Evolutionary conservation across 1,140 invertebrate genomes (phyloP), one percentile per base, ranked within the genome.

Genomic region (Drosophila busckii): DNA sequence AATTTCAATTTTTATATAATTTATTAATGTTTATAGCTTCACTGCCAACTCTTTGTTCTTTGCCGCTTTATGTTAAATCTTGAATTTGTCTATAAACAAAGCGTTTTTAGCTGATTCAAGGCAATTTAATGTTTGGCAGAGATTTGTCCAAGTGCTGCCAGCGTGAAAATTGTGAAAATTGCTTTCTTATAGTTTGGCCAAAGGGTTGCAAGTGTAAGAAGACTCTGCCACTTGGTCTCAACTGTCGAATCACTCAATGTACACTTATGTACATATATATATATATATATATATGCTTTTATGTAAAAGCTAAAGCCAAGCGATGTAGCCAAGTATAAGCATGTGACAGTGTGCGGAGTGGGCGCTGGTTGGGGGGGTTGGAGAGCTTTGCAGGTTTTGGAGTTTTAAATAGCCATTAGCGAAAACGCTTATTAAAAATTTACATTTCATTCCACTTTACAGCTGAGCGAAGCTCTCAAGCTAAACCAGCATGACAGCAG

Each of bases 371-470:
- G 8, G 6, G 4, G 13, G 12, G 7, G 17, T 13, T 16, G 15
- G 7, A 28, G 25, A 50, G n/a, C n/a, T n/a, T n/a, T n/a, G 67
- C 49, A 65, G 62, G 60, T 65, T 46, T 80, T 62, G 65, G 80
- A 82, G 60, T 82, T 82, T 78, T 83, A 86, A 86, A 86, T 86
- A 85, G 84, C 84, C 84, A 86, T 85, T 86, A 86, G 84, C 84
- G 80, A 86, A 86, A 86, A 84, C 73, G 84, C 83, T 86, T 85
- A 86, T 86, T 86, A 86, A 86, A 86, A 86, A 86, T 86, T 85
- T 86, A 85, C 84, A 82, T 82, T 82, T 82, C 75, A 82, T 82
- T 82, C 75, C 76, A 82, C 75, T 82, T 82, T 82, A 82, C 69
- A 70, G 75, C 75, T 82, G 75, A 82, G 75, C 69, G 69, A n/a